phyloP scores from a whole-genome alignment of 64 coral and sea anemone species.

The Cladopsammia gracilis region DNA sequence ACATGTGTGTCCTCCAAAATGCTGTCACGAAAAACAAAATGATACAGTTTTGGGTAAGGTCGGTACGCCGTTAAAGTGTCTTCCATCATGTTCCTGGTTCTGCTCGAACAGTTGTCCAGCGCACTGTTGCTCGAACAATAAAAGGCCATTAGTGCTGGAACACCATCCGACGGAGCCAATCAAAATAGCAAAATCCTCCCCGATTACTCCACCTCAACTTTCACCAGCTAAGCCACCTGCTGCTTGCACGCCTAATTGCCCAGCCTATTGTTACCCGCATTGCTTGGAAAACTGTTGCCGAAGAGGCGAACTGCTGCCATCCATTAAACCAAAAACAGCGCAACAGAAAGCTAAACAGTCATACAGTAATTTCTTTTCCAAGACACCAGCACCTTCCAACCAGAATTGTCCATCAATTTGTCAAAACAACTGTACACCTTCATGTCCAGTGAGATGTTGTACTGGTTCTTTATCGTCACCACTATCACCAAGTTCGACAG shows the following conservation, averaged over 20 bases:
- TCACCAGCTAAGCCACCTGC: background rate
- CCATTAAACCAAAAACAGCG: background rate
- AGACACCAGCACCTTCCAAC: background rate
- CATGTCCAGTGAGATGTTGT: slow-evolving; percentile 58
- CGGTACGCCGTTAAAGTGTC: background rate
- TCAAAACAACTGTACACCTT: slow-evolving; percentile 13
- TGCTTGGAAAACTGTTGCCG: slow-evolving; percentile 31
- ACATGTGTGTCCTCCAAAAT: slow-evolving; percentile 19
- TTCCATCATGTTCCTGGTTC: background rate
- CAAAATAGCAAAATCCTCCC: background rate
- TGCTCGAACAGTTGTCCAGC: slow-evolving; percentile 36
- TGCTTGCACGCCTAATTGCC: background rate
- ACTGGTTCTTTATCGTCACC: background rate
- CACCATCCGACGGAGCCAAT: background rate
- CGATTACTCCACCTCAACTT: background rate
- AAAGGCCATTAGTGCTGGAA: background rate
- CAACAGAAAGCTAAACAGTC: slow-evolving; percentile 1
- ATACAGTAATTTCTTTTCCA: slow-evolving; percentile 21
- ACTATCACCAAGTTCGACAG: background rate
- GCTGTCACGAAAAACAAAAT: background rate
- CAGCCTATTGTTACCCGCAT: slow-evolving; percentile 23
- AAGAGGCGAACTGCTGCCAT: slow-evolving; percentile 13
- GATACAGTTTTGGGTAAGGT: background rate
- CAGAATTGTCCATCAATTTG: slow-evolving; percentile 36
- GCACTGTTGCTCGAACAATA: slow-evolving; percentile 3